These are phyloP conservation scores for Todiramphus saurophagus DNA, from an alignment of 2,113 vertebrate species.

Conservation along the genomic window DNA sequence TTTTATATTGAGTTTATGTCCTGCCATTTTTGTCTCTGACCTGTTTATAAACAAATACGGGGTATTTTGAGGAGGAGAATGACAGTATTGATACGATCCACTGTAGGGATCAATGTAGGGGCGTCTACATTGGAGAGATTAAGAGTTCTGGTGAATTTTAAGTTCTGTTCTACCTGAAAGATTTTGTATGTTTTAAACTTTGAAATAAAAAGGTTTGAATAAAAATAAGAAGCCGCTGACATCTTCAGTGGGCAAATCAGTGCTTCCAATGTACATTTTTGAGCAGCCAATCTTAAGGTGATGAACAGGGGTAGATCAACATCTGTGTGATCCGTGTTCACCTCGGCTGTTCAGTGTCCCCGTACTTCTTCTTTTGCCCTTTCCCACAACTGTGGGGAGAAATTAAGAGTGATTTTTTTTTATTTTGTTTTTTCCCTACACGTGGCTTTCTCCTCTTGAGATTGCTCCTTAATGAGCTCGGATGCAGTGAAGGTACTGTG, in stretches of 20 bases:
- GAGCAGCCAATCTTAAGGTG: not conserved
- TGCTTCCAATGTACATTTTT: not conserved
- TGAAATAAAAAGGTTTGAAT: not conserved
- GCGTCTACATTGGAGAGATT: fast-evolving
- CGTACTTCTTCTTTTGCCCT: fast-evolving
- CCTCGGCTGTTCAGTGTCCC: no score
- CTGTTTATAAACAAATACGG: not conserved
- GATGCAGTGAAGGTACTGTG: not conserved
- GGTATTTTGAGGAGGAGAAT: not conserved
- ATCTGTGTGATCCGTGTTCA: not conserved
- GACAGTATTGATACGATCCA: fast-evolving
- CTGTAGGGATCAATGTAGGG: no score
- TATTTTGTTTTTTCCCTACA: not conserved
- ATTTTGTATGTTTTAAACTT: not conserved
- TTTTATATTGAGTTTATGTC: not conserved
- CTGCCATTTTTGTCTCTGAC: not conserved
- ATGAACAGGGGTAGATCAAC: not conserved
- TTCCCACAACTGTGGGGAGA: not conserved
- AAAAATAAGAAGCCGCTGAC: not conserved
- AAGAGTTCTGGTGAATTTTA: not conserved
- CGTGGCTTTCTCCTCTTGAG: not conserved
- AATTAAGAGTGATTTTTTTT: not conserved
- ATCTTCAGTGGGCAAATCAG: not conserved
- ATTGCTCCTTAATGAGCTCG: not conserved
- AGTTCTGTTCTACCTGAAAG: not conserved